phyloP scores from a whole-genome alignment of 2,888 invertebrate genomes.

The Notodonta ziczac region DNA sequence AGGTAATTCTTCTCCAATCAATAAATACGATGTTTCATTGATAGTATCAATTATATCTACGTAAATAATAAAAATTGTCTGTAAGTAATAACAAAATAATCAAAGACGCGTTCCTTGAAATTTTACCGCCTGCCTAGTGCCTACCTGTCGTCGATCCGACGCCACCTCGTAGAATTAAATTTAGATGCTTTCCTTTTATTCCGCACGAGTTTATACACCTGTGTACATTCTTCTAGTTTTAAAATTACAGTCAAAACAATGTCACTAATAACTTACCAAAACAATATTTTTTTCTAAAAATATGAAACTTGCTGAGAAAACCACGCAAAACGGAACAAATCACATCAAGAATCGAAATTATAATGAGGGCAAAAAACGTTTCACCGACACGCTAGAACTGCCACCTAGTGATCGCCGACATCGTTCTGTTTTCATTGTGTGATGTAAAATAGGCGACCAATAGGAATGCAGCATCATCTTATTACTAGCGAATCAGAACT shows the following conservation, averaged over 20 bases:
- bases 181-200: constrained; percentile 31
- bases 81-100: no score
- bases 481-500: constrained; percentile 42
- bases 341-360: constrained; percentile 68
- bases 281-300: constrained; percentile 66
- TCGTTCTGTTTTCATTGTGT: constrained; percentile 53
- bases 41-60: no score
- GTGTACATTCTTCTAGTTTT: constrained; percentile 7
- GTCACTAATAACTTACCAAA: constrained; percentile 76
- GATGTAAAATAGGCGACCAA: constrained; percentile 29
- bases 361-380: constrained; percentile 72
- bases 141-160: no score
- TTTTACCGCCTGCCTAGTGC: not conserved
- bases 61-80: no score
- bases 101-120: not conserved
- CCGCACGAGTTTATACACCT: constrained; percentile 1
- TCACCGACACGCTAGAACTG: constrained; percentile 64
- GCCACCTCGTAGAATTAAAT: constrained; percentile 30
- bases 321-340: constrained; percentile 75
- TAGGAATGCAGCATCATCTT: constrained; percentile 8
- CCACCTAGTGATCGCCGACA: constrained; percentile 69
- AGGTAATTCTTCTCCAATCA: no score
- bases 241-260: constrained; percentile 35
- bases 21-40: no score
- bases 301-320: constrained; percentile 57